Percentiles rank a stretch among this genome's conserved stretches.
Evolutionary conservation across 1,140 invertebrate genomes (phyloP).

Genomic region (Drosophila rhopaloa): DNA sequence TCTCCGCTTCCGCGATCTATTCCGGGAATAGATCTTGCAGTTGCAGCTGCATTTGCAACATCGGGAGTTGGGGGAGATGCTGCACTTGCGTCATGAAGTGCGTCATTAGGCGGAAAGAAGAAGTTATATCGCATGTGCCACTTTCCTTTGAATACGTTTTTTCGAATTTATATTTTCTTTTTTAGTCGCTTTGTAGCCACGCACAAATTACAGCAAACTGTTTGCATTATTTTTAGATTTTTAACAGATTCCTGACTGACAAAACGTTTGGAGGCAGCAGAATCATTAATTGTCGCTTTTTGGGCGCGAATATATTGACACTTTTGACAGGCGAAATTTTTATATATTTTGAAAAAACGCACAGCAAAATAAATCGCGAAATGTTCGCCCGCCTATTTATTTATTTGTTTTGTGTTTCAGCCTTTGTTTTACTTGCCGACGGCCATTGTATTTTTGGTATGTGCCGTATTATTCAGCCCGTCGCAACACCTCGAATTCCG

Average conservation of each 20-base stretch:
- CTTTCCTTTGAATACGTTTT: slow-evolving; percentile 14
- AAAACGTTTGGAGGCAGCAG: slow-evolving; percentile 34
- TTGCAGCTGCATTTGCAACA: slow-evolving; percentile 45
- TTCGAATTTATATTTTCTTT: slow-evolving; percentile 7
- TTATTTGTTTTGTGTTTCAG: slow-evolving; percentile 52
- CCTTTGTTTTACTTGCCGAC: slow-evolving; percentile 39
- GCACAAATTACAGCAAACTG: slow-evolving; percentile 36
- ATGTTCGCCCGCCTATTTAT: slow-evolving; percentile 36
- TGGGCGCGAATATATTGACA: slow-evolving; percentile 68
- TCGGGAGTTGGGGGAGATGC: slow-evolving; percentile 41
- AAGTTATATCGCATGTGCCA: slow-evolving; percentile 23
- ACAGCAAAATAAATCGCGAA: slow-evolving; percentile 48
- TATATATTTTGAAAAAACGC: slow-evolving; percentile 29
- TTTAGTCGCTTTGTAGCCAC: slow-evolving; percentile 9
- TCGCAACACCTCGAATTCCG: slow-evolving; percentile 39
- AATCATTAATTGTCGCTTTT: slow-evolving; percentile 51
- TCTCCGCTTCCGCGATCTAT: slow-evolving; percentile 64
- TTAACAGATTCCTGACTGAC: slow-evolving; percentile 27
- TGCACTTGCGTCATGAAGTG: slow-evolving; percentile 71
- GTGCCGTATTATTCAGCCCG: slow-evolving; percentile 27
- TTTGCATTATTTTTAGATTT: slow-evolving; percentile 73
- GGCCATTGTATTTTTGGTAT: slow-evolving; percentile 55
- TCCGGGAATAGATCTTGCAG: slow-evolving; percentile 37
- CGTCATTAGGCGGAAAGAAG: slow-evolving; percentile 53
- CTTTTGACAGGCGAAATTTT: slow-evolving; percentile 66